These are phyloP conservation scores for Pterostichus madidus DNA, from an alignment of 2,888 invertebrate species.

Conservation along the genomic window DNA sequence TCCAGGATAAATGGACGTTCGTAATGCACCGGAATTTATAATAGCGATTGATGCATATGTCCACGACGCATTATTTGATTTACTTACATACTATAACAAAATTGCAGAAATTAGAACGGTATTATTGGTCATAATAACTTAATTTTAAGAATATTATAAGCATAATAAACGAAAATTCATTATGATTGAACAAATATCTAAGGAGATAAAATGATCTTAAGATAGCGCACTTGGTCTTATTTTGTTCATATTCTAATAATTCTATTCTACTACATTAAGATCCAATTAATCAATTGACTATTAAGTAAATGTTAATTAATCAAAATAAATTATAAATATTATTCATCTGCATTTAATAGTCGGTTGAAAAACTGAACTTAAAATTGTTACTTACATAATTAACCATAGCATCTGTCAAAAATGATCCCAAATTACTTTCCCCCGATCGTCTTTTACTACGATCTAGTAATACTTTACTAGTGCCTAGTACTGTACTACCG, in stretches of 20 bases:
- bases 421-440: slow-evolving; percentile 88
- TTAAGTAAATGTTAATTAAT: too few species aligned
- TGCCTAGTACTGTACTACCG: slow-evolving; percentile 81
- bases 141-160: too few species aligned
- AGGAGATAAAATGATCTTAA: too few species aligned
- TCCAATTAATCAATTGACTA: too few species aligned
- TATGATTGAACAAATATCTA: too few species aligned
- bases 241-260: too few species aligned
- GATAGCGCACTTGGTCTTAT: too few species aligned
- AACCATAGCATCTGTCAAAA: slow-evolving; percentile 86
- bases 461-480: slow-evolving; percentile 80
- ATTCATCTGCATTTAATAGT: too few species aligned
- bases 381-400: slow-evolving; percentile 78
- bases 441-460: slow-evolving; percentile 79
- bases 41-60: slow-evolving; percentile 84
- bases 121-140: not conserved
- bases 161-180: too few species aligned
- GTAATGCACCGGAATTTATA: slow-evolving; percentile 85
- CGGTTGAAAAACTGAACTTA: too few species aligned
- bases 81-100: slow-evolving; percentile 77
- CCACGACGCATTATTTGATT: slow-evolving; percentile 80
- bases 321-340: too few species aligned
- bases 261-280: too few species aligned
- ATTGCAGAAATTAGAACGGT: not conserved
- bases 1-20: slow-evolving; percentile 84